Conservation (phyloP, 37 sponge, comb jelly and placozoan species). For the Sycon ciliatum region DNA sequence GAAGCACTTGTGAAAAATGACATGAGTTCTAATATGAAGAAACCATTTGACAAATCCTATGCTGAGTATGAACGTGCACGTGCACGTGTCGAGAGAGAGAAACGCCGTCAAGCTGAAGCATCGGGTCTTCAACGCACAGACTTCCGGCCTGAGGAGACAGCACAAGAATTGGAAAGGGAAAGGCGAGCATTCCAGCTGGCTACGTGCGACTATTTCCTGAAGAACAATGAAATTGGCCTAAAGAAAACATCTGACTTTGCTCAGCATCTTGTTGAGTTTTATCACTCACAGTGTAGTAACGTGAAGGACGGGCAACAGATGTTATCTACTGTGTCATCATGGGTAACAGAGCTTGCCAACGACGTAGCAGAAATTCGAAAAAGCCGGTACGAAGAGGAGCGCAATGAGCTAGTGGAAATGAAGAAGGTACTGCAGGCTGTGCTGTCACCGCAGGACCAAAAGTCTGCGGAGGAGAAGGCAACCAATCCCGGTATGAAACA, state of each 20-base stretch:
- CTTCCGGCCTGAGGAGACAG: background rate
- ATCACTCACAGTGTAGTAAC: slow-evolving; percentile 46
- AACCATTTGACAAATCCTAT: background rate
- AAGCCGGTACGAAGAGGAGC: too few species aligned
- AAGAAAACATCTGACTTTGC: slow-evolving; percentile 72
- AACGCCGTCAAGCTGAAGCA: background rate
- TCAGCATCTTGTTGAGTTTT: slow-evolving; percentile 65
- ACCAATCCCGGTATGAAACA: too few species aligned
- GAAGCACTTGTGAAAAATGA: background rate
- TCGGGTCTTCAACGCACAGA: background rate
- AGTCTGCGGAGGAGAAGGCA: too few species aligned
- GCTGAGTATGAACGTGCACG: background rate
- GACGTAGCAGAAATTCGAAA: too few species aligned
- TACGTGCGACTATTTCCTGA: slow-evolving; percentile 54
- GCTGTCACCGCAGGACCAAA: too few species aligned
- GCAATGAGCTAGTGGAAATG: too few species aligned
- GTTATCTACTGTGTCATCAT: too few species aligned
- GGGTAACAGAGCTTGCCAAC: too few species aligned
- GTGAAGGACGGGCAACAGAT: too few species aligned
- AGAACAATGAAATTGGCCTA: slow-evolving; percentile 57
- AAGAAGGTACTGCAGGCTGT: too few species aligned
- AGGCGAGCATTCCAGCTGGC: background rate
- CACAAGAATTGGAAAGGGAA: background rate
- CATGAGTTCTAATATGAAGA: background rate
- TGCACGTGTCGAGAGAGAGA: background rate